A percentile compares a stretch with the other conserved stretches of the same genome.
These are phyloP conservation scores for Gracilinanus agilis DNA, from an alignment of 2,113 vertebrate species.

Conservation along the genomic window DNA sequence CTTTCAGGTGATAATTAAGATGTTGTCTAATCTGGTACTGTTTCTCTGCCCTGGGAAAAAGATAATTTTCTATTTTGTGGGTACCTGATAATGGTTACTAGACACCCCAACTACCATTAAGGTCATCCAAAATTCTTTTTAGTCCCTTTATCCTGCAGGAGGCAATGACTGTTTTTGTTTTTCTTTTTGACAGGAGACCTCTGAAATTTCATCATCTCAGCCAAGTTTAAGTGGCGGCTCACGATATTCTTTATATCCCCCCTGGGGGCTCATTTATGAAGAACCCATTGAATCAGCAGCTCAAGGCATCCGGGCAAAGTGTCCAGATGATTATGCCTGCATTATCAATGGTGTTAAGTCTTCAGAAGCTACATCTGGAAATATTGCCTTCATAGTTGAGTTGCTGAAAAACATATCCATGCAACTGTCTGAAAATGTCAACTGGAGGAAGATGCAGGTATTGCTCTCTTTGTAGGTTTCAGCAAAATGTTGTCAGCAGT, in stretches of 20 bases:
- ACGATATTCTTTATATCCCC: slow-evolving; percentile 28
- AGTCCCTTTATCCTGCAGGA: background rate
- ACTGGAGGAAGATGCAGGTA: slow-evolving; percentile 83
- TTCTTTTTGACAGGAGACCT: background rate
- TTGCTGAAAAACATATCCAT: slow-evolving; percentile 82
- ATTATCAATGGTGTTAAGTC: slow-evolving; percentile 78
- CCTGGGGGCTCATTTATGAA: background rate
- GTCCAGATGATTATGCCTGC: slow-evolving; percentile 80
- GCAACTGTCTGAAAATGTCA: slow-evolving; percentile 75
- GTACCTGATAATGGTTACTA: background rate
- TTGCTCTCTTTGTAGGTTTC: slow-evolving; percentile 14
- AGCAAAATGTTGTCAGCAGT: slow-evolving; percentile 8
- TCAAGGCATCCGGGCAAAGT: slow-evolving; percentile 69
- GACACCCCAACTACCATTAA: background rate
- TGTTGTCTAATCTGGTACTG: background rate
- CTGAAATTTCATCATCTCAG: background rate
- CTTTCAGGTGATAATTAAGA: background rate
- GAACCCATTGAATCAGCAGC: background rate
- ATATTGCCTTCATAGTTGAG: slow-evolving; percentile 83
- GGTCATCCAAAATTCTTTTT: background rate
- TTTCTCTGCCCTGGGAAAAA: background rate
- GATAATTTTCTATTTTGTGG: background rate
- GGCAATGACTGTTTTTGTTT: background rate
- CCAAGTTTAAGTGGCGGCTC: background rate
- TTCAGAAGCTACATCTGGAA: slow-evolving; percentile 81